These are phyloP conservation scores for Drosophila equinoxialis DNA, from an alignment of 1,140 invertebrate species.

Conservation along the genomic window DNA sequence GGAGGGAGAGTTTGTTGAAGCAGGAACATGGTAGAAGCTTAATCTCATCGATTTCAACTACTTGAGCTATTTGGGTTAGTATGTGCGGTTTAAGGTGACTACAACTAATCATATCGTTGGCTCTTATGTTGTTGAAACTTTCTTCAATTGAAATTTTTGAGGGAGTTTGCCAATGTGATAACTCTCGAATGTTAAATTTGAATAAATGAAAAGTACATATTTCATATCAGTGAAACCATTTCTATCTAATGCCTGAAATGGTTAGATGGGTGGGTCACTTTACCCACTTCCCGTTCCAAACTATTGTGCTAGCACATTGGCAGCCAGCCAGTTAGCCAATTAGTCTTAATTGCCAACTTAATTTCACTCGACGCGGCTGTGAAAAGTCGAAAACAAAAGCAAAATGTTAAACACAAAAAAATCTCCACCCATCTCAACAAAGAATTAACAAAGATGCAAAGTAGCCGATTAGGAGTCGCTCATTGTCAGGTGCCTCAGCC, in stretches of 20 bases:
- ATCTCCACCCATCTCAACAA: conserved; percentile 47
- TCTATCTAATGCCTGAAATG: neutral
- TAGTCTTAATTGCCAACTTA: conserved; percentile 72
- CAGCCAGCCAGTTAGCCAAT: conserved; percentile 46
- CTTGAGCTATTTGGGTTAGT: conserved; percentile 66
- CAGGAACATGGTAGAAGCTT: neutral
- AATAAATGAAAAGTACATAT: conserved; percentile 5
- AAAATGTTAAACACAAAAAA: conserved; percentile 38
- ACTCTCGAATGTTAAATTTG: neutral
- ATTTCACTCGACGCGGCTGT: conserved; percentile 54
- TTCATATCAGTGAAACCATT: neutral
- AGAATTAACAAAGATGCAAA: conserved; percentile 47
- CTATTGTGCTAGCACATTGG: conserved; percentile 22
- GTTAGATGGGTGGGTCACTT: neutral
- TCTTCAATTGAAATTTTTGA: conserved; percentile 4
- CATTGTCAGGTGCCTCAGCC: conserved; percentile 58
- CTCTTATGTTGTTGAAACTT: neutral
- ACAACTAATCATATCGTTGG: conserved; percentile 25
- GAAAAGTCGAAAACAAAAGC: conserved; percentile 54
- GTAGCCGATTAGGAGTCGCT: conserved; percentile 54
- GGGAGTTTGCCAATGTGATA: neutral
- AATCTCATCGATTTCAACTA: conserved; percentile 14
- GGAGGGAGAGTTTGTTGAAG: conserved; percentile 18
- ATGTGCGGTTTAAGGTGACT: conserved; percentile 51
- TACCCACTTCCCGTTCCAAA: conserved; percentile 12